Conservation (phyloP, 2,888 invertebrate genomes). For the Sturmia bella region DNA sequence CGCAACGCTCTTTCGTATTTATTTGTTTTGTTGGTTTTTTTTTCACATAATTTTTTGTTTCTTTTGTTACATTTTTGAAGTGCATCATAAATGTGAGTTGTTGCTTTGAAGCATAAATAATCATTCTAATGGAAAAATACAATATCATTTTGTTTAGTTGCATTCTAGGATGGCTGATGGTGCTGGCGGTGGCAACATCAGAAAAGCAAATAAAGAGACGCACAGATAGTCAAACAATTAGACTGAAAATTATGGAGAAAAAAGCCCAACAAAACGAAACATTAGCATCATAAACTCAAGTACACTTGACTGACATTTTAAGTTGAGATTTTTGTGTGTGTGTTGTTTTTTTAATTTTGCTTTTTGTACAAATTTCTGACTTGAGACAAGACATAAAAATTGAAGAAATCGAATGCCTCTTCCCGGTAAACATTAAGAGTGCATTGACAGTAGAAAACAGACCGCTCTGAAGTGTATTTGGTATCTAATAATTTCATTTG, state of each 20-base stretch:
- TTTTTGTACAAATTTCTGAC: slow-evolving; percentile 17
- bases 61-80: slow-evolving; percentile 52
- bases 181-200: slow-evolving; percentile 53
- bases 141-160: slow-evolving; percentile 54
- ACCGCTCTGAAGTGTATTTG: too few relatives aligned
- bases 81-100: slow-evolving; percentile 48
- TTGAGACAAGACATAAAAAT: slow-evolving; percentile 27
- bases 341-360: slow-evolving; percentile 25
- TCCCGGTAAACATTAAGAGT: not conserved
- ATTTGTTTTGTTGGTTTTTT: slow-evolving; percentile 2
- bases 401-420: not conserved
- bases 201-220: slow-evolving; percentile 7
- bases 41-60: not conserved
- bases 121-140: slow-evolving; percentile 64
- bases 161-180: slow-evolving; percentile 1
- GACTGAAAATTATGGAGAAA: slow-evolving; percentile 40
- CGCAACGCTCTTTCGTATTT: slow-evolving; percentile 1
- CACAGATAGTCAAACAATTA: slow-evolving; percentile 33
- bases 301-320: slow-evolving; percentile 68
- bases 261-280: slow-evolving; percentile 34
- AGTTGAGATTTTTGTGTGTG: slow-evolving; percentile 47
- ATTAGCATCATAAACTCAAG: slow-evolving; percentile 66
- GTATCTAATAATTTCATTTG: too few relatives aligned
- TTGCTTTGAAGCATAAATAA: slow-evolving; percentile 55
- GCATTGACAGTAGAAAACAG: too few relatives aligned